Evolutionary conservation across 2,797 vertebrate genomes (phyloP).

Genomic region (Triplophysa bombifrons): DNA sequence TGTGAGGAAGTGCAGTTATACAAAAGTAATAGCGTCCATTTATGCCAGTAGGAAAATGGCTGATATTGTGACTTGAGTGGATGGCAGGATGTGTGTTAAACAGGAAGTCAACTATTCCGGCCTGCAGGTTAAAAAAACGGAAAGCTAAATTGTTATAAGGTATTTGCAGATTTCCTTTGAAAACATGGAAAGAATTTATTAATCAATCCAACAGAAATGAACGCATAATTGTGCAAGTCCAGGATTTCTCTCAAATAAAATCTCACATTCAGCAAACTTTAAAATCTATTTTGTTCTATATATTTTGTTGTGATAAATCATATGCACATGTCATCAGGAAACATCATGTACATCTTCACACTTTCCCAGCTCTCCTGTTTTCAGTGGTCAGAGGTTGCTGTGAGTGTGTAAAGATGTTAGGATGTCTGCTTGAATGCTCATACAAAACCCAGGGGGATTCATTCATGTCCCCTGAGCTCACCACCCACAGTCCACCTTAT

Average conservation of each 20-base stretch:
- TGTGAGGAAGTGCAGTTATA: background rate
- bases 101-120: conserved; percentile 16
- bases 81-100: conserved; percentile 31
- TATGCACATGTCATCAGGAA: background rate
- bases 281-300: background rate
- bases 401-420: conserved; percentile 51
- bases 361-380: conserved; percentile 10
- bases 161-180: conserved; percentile 32
- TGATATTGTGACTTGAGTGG: conserved; percentile 14
- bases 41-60: conserved; percentile 24
- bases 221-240: background rate
- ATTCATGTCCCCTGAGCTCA: conserved; percentile 54
- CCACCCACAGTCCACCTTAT: conserved; percentile 68
- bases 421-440: conserved; percentile 64
- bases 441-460: conserved; percentile 56
- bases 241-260: background rate
- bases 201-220: conserved; percentile 29
- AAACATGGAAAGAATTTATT: conserved; percentile 27
- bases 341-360: conserved; percentile 1
- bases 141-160: conserved; percentile 24
- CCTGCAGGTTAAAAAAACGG: conserved; percentile 10
- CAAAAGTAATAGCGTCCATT: conserved; percentile 6
- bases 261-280: background rate
- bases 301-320: background rate
- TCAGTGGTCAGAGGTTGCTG: conserved; percentile 1